Base-by-base conservation (phyloP, 2,113 vertebrate species). In the Paratilapia polleni region DNA sequence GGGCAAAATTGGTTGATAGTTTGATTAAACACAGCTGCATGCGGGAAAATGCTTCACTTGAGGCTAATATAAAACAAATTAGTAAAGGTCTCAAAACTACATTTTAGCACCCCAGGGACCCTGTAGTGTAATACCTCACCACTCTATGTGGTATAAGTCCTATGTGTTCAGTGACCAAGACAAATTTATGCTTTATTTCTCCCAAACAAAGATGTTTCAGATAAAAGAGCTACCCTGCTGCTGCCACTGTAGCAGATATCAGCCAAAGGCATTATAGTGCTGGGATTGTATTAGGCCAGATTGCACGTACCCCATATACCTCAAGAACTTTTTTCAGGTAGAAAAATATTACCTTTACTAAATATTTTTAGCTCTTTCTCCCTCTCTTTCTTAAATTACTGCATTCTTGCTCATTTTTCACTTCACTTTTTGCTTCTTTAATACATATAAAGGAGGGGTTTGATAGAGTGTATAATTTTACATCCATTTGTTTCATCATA, bases 31-130 rank as follows among this genome's bases (percentile, higher is more conserved):
- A 47, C 17, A 43, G 26, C 41, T 19, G 64, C 22, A 26, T 68
- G 14, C 11, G 64, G 64, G 5, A 15, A 68, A 19, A n/a, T 12
- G 10, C 36, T 68, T 22, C 41, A 26, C 64, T 68, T 47, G 22
- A 49, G 38, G 22, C 14, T 68, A 68, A 68, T 47, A 47, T 49
- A 49, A 68, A 47, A 68, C 11, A 68, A 47, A 68, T 26, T 17
- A 75, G 28, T 22, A 75, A 38, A 75, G 31, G 22, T 75, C 70
- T 57, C 14, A 75, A 54, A 75, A 57, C 41, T 68, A 68, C 4
- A 47, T 38, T 54, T 54, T 20, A 54, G 52, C 19, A 20, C 19
- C 52, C 19, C 8, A 4, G 52, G 19, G 19, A 20, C 52, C 19
- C 52, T 54, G 52, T 54, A 20, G 14, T 0, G 17, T 47, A 68